A percentile compares a stretch with the other conserved stretches of the same genome.
phyloP scores from a whole-genome alignment of 2,888 invertebrate genomes.

The Netelia fuscicornis region DNA sequence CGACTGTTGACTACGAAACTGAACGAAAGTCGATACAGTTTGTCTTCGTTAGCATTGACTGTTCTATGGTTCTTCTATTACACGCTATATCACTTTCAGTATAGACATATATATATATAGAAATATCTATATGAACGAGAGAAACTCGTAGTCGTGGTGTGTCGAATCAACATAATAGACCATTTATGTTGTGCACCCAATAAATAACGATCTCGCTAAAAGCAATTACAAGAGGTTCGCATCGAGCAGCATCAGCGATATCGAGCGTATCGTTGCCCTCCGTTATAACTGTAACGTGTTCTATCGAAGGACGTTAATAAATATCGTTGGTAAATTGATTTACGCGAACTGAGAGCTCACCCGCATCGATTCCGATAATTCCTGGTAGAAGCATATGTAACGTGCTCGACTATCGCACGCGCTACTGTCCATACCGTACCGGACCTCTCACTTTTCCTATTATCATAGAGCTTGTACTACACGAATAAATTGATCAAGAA shows the following conservation, averaged over 20 bases:
- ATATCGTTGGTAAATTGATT: slow-evolving; percentile 70
- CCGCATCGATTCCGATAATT: slow-evolving; percentile 55
- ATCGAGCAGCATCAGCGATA: slow-evolving; percentile 40
- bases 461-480: neutral
- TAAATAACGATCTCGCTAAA: slow-evolving; percentile 69
- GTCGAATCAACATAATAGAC: slow-evolving; percentile 70
- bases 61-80: slow-evolving; percentile 27
- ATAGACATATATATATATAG: neutral
- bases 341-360: slow-evolving; percentile 62
- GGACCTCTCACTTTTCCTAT: slow-evolving; percentile 28
- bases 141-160: slow-evolving; percentile 52
- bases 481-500: slow-evolving; percentile 2
- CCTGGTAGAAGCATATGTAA: slow-evolving; percentile 29
- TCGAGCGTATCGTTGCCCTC: slow-evolving; percentile 19
- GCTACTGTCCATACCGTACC: slow-evolving; percentile 15
- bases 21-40: slow-evolving; percentile 46
- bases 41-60: slow-evolving; percentile 61
- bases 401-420: slow-evolving; percentile 14
- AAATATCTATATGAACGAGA: slow-evolving; percentile 8
- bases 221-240: slow-evolving; percentile 65
- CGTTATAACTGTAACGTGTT: slow-evolving; percentile 47
- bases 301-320: slow-evolving; percentile 45
- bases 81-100: neutral
- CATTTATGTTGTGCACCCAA: slow-evolving; percentile 68
- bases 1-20: neutral